Evolutionary conservation across 2,113 vertebrate genomes (phyloP).

Genomic region (Herpailurus yagouaroundi): DNA sequence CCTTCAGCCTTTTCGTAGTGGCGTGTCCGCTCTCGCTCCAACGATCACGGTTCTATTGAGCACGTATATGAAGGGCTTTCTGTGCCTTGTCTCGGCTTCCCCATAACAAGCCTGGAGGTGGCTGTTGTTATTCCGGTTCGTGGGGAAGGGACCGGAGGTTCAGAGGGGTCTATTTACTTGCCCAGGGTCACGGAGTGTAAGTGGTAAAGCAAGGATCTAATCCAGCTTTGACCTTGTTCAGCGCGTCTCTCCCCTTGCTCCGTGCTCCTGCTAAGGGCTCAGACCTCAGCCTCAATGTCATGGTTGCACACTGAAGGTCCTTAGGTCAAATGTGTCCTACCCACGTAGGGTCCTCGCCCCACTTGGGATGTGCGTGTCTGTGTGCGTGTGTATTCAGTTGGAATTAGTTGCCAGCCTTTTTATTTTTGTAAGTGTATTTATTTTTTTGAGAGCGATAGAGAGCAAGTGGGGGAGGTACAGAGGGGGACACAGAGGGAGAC

Average conservation of each 20-base stretch:
- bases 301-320: not conserved
- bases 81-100: not conserved
- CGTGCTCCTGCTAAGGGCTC: not conserved
- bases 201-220: not conserved
- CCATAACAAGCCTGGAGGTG: accelerated
- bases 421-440: no score
- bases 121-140: not conserved
- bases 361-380: not conserved
- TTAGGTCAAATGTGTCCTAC: accelerated
- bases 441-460: no score
- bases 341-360: not conserved
- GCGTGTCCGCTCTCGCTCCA: not conserved
- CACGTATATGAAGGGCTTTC: not conserved
- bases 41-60: not conserved
- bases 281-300: accelerated
- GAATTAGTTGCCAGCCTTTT: not conserved
- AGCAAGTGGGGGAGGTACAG: no score
- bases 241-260: not conserved
- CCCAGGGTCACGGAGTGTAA: not conserved
- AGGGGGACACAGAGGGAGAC: no score
- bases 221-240: not conserved
- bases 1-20: not conserved
- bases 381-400: not conserved
- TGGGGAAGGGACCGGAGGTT: not conserved
- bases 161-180: not conserved